These are phyloP conservation scores for Antheraea assamensis DNA, from an alignment of 2,888 invertebrate genomes.

Conservation along the genomic window DNA sequence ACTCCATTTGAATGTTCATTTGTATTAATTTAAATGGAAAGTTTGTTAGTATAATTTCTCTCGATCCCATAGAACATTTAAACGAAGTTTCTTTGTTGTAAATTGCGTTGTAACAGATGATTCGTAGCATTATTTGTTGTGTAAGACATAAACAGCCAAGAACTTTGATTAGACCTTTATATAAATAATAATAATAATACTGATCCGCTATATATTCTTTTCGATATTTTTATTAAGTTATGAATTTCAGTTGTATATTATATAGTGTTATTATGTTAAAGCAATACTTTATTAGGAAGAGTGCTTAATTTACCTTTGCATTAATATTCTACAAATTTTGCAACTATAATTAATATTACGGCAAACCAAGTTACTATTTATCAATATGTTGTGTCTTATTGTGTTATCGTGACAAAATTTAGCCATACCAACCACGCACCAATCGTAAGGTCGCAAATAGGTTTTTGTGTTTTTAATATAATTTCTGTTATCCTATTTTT, in stretches of 20 bases:
- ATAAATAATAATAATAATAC: background rate
- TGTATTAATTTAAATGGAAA: slow-evolving; percentile 14
- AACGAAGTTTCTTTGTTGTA: slow-evolving; percentile 8
- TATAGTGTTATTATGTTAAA: background rate
- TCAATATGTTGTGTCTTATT: too few species aligned
- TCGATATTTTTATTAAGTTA: background rate
- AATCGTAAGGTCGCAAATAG: too few species aligned
- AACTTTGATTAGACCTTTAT: background rate
- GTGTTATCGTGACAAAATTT: too few species aligned
- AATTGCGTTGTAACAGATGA: background rate
- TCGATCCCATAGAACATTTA: slow-evolving; percentile 4
- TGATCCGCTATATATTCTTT: background rate
- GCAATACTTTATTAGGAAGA: background rate
- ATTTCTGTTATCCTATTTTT: too few species aligned
- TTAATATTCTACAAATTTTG: background rate
- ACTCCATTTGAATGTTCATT: slow-evolving; percentile 8
- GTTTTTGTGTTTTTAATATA: too few species aligned
- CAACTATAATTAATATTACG: background rate
- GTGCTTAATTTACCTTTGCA: background rate
- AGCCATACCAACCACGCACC: too few species aligned
- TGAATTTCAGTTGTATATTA: background rate
- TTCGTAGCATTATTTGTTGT: background rate
- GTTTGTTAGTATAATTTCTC: slow-evolving; percentile 1
- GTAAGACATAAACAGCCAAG: background rate
- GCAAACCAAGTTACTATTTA: too few species aligned